Evolutionary conservation across 2,113 vertebrate genomes (phyloP).

Genomic region (Nerophis lumbriciformis): DNA sequence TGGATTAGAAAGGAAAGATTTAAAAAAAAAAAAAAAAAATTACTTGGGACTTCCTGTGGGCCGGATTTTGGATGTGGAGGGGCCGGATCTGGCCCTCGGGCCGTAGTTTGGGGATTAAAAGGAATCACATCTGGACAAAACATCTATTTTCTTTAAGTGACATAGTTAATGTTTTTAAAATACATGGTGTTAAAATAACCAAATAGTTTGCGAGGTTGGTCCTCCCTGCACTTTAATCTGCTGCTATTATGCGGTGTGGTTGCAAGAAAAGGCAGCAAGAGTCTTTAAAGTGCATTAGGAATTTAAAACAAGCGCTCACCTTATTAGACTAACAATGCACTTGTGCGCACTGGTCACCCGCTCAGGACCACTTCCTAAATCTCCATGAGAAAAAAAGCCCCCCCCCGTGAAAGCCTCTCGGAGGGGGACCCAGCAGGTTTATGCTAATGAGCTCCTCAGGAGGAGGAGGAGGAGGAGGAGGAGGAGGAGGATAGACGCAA

Average conservation of each 20-base stretch:
- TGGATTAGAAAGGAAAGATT: no score
- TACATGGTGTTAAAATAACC: not conserved
- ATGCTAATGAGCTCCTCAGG: conserved; percentile 73
- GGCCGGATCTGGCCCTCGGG: no score
- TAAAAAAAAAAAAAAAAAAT: no score
- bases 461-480: conserved; percentile 62
- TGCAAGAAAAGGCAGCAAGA: not conserved
- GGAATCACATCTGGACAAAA: no score
- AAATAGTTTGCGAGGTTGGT: not conserved
- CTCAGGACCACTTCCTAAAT: conserved; percentile 56
- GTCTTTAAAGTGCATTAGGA: conserved; percentile 26
- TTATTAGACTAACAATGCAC: conserved; percentile 51
- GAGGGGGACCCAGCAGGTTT: conserved; percentile 73
- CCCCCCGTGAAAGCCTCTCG: conserved; percentile 55
- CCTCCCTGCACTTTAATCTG: not conserved
- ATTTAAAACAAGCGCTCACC: conserved; percentile 28
- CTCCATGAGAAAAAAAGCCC: conserved; percentile 58
- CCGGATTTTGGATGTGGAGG: no score
- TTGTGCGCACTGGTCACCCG: conserved; percentile 47
- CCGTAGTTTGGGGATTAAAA: no score
- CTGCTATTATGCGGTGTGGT: not conserved
- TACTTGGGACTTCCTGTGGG: no score
- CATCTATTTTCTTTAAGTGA: no score
- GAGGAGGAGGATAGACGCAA: conserved; percentile 39
- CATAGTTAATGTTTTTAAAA: not conserved